Evolutionary conservation across 2,113 vertebrate genomes (phyloP), one percentile per base, ranked within the genome.

Genomic region (Egretta garzetta): DNA sequence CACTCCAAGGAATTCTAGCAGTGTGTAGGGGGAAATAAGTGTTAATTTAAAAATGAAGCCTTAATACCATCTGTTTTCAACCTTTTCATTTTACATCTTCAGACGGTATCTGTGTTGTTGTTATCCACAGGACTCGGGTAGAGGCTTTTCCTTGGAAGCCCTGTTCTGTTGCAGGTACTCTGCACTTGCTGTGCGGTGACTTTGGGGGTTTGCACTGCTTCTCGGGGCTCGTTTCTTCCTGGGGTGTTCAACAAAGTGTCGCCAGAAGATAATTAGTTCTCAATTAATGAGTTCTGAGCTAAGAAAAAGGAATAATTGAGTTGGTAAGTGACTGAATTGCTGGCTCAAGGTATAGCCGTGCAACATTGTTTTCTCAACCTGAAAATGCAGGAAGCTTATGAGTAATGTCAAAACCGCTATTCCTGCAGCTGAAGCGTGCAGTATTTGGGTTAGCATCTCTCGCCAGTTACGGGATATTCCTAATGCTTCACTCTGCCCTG

Each of bases 131-230:
- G 14, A 59, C 28, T 56, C 39, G 73, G 19, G 6, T 1, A 1
- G 8, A 39, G n/a, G 12, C 50, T 74, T 10, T 71, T 66, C 20
- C 24, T n/a, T 50, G 64, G 37, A 58, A 84, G 28, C 4, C 17
- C 24, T 67, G 1, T 35, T 76, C 24, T 37, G 4, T 60, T 71
- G 22, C 39, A 21, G 24, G 12, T n/a, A 30, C 6, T 49, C 14
- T 41, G 0, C 8, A 4, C 33, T 64, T 66, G 22, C 20, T 49
- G 3, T 74, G 1, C 32, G n/a, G 12, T 50, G 14, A 12, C 33
- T 58, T 21, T 20, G 22, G 3, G 6, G 1, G 5, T 33, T 91
- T 17, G 55, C 5, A 8, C 14, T 71, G 49, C 26, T 27, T 76
- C 22, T 28, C 14, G 21, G 27, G 16, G 11, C n/a, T 79, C 7